Base-by-base conservation (phyloP, 2,113 vertebrate genomes). In the Corythornis cristatus region DNA sequence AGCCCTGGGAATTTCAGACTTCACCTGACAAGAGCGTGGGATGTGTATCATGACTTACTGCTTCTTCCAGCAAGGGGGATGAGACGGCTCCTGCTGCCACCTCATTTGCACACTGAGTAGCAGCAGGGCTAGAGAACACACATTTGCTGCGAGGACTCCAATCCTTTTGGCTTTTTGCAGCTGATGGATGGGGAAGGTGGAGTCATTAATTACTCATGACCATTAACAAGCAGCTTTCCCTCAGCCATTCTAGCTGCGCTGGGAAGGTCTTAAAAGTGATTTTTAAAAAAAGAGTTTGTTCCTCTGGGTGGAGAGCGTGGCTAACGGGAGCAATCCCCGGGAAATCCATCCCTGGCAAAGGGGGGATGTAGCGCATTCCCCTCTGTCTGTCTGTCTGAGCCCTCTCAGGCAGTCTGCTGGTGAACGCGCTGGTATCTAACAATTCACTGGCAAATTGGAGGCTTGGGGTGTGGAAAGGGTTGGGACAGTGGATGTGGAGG, bases 111-210 rank as follows among this genome's bases (percentile, higher is more conserved):
- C 89, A 20, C 82, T 14, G 61, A 3, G 3, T 2, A 91, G 80
- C 87, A 65, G 87, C 75, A 37, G 6, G 91, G 91, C 95, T 95
- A 58, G 82, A 70, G 87, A 91, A 57, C 26, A 22, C 84, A 83
- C 91, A 93, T 95, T 91, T 95, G 94, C 89, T 86, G 2, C 72
- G 67, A 94, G 85, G 15, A 50, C 91, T 89, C 72, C 78, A 76
- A 95, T 88, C 91, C 95, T 93, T 96, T 96, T 87, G 94, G 87
- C 91, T 92, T 79, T 79, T 81, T 51, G 48, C 87, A 88, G 72
- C 75, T 95, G 96, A 96, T 61, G 74, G 95, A 96, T 95, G 93
- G 68, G 56, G 89, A 92, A 91, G 93, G 95, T 88, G 94, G 87
- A 93, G 87, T 81, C 91, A 93, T 93, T 94, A 95, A 96, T 96